These are phyloP conservation scores for Acestrorhynchus altus DNA, from an alignment of 2,797 vertebrate genomes.

Conservation along the genomic window DNA sequence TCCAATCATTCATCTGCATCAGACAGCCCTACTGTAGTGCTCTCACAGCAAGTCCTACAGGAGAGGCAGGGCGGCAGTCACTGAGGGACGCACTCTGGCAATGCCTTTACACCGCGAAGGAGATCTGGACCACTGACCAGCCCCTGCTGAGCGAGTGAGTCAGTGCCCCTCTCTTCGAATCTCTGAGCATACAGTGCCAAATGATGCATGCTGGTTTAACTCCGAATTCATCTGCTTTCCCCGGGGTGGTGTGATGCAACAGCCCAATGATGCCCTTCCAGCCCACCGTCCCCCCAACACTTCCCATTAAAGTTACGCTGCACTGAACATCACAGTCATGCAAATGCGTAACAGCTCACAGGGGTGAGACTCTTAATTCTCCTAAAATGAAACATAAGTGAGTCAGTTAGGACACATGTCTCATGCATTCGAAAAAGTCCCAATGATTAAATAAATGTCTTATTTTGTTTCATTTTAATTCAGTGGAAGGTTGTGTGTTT, in stretches of 20 bases:
- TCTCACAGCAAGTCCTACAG: too few relatives aligned
- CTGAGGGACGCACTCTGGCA: not conserved
- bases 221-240: constrained; percentile 29
- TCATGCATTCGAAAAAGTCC: not conserved
- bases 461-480: not conserved
- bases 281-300: not conserved
- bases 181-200: constrained; percentile 17
- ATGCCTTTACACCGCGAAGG: not conserved
- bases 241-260: constrained; percentile 27
- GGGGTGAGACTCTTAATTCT: not conserved
- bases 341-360: constrained; percentile 3
- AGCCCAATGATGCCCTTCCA: constrained; percentile 12
- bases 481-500: too few relatives aligned
- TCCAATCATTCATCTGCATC: not conserved
- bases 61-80: not conserved
- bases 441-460: too few relatives aligned
- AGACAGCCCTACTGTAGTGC: not conserved
- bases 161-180: not conserved
- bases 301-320: not conserved
- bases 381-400: not conserved
- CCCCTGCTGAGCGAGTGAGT: not conserved
- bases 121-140: not conserved
- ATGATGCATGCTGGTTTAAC: constrained; percentile 49
- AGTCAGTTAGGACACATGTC: not conserved
- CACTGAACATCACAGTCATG: constrained; percentile 7